phyloP scores from a whole-genome alignment of 2,888 invertebrate genomes.

The Andrena flavipes region DNA sequence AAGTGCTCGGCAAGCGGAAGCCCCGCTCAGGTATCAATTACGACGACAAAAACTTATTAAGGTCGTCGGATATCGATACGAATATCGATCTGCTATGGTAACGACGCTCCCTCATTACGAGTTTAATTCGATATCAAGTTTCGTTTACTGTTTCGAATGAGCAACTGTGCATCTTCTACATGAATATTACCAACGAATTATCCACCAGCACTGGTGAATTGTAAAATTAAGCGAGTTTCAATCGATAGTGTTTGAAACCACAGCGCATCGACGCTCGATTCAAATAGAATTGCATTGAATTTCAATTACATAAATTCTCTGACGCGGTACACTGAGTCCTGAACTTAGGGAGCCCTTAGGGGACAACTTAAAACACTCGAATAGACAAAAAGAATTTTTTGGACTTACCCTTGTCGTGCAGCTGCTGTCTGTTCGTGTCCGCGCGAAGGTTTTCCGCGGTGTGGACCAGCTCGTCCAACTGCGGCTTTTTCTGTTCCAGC shows the following conservation, averaged over 20 bases:
- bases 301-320: background rate
- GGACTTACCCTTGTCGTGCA: constrained; percentile 92
- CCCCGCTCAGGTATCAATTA: constrained; percentile 65
- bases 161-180: background rate
- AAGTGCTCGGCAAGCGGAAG: constrained; percentile 67
- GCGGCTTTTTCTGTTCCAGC: constrained; percentile 94
- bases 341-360: background rate
- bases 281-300: background rate
- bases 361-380: background rate
- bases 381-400: background rate
- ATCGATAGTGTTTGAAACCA: background rate
- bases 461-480: constrained; percentile 93
- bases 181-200: background rate
- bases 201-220: background rate
- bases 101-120: constrained; percentile 34
- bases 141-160: background rate
- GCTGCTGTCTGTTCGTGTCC: constrained; percentile 92
- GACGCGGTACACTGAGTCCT: background rate
- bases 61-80: constrained; percentile 63
- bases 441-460: constrained; percentile 93
- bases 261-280: background rate
- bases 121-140: constrained; percentile 13
- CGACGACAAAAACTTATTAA: constrained; percentile 69
- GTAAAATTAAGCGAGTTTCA: background rate
- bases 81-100: constrained; percentile 42